A percentile compares a stretch with the other conserved stretches of the same genome.
phyloP scores from a whole-genome alignment of 2,888 invertebrate genomes.

The Spodoptera exigua region DNA sequence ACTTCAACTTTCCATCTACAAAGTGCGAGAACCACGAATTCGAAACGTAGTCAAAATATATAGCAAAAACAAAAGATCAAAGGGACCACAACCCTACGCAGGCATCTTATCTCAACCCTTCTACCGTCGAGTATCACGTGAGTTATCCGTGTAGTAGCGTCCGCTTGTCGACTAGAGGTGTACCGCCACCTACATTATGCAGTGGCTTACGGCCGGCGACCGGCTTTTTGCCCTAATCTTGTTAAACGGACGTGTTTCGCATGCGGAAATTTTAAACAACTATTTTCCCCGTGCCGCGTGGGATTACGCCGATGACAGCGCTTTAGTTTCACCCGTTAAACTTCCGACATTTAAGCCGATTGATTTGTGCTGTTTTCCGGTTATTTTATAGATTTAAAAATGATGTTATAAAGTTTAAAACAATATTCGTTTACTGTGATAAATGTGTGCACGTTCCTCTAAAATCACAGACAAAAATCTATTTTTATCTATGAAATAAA shows the following conservation, averaged over 20 bases:
- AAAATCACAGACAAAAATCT: neutral
- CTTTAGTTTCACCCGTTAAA: slow-evolving; percentile 38
- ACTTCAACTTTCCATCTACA: too few species aligned
- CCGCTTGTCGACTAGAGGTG: slow-evolving; percentile 56
- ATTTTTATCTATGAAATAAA: slow-evolving; percentile 13
- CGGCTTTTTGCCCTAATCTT: slow-evolving; percentile 71
- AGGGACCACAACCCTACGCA: slow-evolving; percentile 21
- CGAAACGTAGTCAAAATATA: neutral
- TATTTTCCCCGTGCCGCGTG: slow-evolving; percentile 56
- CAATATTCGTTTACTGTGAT: too few species aligned
- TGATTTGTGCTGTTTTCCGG: slow-evolving; percentile 39
- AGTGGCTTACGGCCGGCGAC: slow-evolving; percentile 66
- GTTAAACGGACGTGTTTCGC: slow-evolving; percentile 70
- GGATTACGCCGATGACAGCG: slow-evolving; percentile 61
- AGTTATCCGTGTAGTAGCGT: slow-evolving; percentile 35
- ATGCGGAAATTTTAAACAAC: slow-evolving; percentile 65
- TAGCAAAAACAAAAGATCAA: slow-evolving; percentile 9
- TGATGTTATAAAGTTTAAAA: neutral
- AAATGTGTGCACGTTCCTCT: too few species aligned
- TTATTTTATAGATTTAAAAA: slow-evolving; percentile 16
- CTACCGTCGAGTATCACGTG: slow-evolving; percentile 43
- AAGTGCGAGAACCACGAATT: too few species aligned
- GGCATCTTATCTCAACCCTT: slow-evolving; percentile 10
- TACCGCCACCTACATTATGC: slow-evolving; percentile 66
- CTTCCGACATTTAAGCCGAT: slow-evolving; percentile 40